These are phyloP conservation scores for Tarsius wallacei DNA, from an alignment of 2,797 vertebrate species.

Conservation along the genomic window DNA sequence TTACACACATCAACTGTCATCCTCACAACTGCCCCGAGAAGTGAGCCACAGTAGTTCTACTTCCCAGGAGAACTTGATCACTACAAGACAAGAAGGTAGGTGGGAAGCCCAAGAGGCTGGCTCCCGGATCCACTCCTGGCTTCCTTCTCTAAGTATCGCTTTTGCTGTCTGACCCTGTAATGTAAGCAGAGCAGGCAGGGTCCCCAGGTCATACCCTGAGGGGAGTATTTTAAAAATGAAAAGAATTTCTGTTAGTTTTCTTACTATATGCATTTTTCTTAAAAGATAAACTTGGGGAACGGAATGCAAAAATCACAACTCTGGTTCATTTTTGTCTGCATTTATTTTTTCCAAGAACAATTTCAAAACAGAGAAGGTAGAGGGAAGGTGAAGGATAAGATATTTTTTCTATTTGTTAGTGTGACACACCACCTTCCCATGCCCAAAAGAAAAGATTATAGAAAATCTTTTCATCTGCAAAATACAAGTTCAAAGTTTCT, in stretches of 20 bases:
- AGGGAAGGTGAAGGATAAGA: not conserved
- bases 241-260: slow-evolving; percentile 59
- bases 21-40: not conserved
- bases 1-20: not conserved
- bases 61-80: not conserved
- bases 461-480: slow-evolving; percentile 15
- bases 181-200: not conserved
- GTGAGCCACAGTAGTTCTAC: not conserved
- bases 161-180: not conserved
- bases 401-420: slow-evolving; percentile 43
- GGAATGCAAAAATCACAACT: slow-evolving; percentile 20
- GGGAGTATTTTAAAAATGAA: not conserved
- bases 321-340: not conserved
- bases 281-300: not conserved
- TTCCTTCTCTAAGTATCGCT: not conserved
- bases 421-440: not conserved
- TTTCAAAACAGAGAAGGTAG: not conserved
- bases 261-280: not conserved
- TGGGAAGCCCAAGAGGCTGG: not conserved
- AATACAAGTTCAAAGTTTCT: slow-evolving; percentile 13
- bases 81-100: not conserved
- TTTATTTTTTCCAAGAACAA: slow-evolving; percentile 31
- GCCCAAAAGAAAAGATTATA: not conserved
- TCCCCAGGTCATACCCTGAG: not conserved
- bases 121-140: too few species aligned